Conservation (phyloP, 2,888 invertebrate genomes). For the Orthosia gothica region DNA sequence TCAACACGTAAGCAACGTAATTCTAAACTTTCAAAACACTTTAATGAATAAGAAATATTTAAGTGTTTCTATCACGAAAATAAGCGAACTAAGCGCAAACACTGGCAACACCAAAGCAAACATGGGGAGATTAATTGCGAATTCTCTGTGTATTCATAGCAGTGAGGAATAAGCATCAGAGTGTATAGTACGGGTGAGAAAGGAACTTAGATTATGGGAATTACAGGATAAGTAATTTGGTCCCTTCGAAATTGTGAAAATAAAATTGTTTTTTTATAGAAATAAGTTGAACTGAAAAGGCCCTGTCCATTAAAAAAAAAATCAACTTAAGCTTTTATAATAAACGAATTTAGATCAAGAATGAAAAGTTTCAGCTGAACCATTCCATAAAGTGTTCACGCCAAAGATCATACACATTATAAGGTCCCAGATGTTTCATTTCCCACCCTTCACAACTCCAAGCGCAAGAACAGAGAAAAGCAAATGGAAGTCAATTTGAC, state of each 20-base stretch:
- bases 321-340: not conserved
- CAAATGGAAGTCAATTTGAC: conserved; percentile 70
- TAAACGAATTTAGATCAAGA: not conserved
- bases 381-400: not conserved
- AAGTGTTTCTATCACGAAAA: conserved; percentile 60
- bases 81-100: conserved; percentile 56
- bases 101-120: conserved; percentile 63
- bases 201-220: conserved; percentile 13
- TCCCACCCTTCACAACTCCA: conserved; percentile 40
- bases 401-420: not conserved
- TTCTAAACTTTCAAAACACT: conserved; percentile 37
- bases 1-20: conserved; percentile 55
- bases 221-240: conserved; percentile 24
- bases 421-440: conserved; percentile 13
- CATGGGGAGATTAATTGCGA: conserved; percentile 74
- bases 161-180: conserved; percentile 57
- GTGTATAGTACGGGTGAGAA: conserved; percentile 40
- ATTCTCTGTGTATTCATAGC: conserved; percentile 67
- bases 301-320: no score
- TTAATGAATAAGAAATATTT: conserved; percentile 58
- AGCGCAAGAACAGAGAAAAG: conserved; percentile 59
- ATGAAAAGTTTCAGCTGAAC: not conserved
- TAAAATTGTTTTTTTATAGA: no score
- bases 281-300: no score
- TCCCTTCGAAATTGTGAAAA: not conserved